phyloP scores from a whole-genome alignment of 2,888 invertebrate genomes.

The Yponomeuta plumbellus region DNA sequence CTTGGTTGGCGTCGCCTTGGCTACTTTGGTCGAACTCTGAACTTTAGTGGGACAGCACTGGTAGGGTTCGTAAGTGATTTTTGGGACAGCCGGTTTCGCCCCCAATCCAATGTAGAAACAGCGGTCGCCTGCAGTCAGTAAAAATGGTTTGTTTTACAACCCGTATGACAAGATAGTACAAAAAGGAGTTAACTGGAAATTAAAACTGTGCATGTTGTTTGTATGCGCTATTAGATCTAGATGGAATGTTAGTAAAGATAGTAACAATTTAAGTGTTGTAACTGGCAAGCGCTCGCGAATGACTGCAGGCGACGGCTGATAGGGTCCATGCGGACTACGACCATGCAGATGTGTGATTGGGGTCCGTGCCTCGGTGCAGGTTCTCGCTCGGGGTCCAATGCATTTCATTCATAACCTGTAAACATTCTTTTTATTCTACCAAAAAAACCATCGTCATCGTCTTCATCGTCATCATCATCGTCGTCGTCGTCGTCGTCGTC shows the following conservation, averaged over 20 bases:
- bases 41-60: conserved; percentile 94
- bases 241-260: conserved; percentile 71
- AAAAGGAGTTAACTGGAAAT: conserved; percentile 64
- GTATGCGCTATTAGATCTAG: conserved; percentile 67
- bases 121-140: conserved; percentile 96
- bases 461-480: conserved; percentile 58
- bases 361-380: conserved; percentile 59
- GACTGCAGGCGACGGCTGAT: conserved; percentile 81
- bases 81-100: conserved; percentile 86
- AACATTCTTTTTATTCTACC: conserved; percentile 71
- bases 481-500: conserved; percentile 69
- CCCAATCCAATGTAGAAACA: conserved; percentile 98
- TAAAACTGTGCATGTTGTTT: conserved; percentile 64
- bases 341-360: conserved; percentile 71
- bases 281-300: conserved; percentile 74
- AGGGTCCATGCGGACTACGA: conserved; percentile 63
- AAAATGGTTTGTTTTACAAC: conserved; percentile 87
- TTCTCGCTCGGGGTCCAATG: conserved; percentile 51
- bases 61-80: conserved; percentile 90
- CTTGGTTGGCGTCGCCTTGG: conserved; percentile 82
- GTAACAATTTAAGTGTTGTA: conserved; percentile 62
- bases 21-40: conserved; percentile 86
- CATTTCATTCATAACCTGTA: conserved; percentile 66
- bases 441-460: conserved; percentile 68
- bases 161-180: conserved; percentile 54